phyloP scores from a whole-genome alignment of 2,888 invertebrate genomes.

The Acleris literana region DNA sequence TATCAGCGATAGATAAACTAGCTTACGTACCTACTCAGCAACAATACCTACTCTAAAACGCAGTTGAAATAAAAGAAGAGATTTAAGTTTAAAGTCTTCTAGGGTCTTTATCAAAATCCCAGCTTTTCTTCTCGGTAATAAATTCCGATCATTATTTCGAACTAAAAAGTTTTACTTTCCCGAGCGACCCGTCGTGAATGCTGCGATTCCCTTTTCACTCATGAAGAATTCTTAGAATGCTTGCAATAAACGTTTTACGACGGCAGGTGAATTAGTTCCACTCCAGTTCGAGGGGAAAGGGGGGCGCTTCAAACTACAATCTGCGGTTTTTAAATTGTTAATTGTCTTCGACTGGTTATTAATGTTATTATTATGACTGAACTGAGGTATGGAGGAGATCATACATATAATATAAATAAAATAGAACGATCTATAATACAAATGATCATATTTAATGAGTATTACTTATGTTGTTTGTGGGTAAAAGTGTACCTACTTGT shows the following conservation, averaged over 20 bases:
- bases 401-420: too few relatives aligned
- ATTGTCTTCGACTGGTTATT: neutral
- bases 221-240: conserved; percentile 41
- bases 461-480: too few relatives aligned
- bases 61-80: too few relatives aligned
- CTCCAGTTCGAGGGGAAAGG: neutral
- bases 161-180: conserved; percentile 3
- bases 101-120: neutral
- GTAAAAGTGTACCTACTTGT: too few relatives aligned
- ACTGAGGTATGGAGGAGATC: too few relatives aligned
- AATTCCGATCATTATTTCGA: neutral
- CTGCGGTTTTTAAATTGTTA: neutral
- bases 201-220: conserved; percentile 2
- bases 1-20: too few relatives aligned
- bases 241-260: conserved; percentile 49
- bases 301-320: neutral
- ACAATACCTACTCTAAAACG: too few relatives aligned
- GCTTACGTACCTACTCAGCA: too few relatives aligned
- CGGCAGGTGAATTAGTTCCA: conserved; percentile 45
- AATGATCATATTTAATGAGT: too few relatives aligned
- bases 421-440: too few relatives aligned
- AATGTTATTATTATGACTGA: too few relatives aligned
- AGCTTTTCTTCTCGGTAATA: neutral
- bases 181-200: neutral
- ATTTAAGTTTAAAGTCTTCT: too few relatives aligned